Evolutionary conservation across 2,797 vertebrate genomes (phyloP), one percentile per base, ranked within the genome.

Genomic region (Trachurus trachurus): DNA sequence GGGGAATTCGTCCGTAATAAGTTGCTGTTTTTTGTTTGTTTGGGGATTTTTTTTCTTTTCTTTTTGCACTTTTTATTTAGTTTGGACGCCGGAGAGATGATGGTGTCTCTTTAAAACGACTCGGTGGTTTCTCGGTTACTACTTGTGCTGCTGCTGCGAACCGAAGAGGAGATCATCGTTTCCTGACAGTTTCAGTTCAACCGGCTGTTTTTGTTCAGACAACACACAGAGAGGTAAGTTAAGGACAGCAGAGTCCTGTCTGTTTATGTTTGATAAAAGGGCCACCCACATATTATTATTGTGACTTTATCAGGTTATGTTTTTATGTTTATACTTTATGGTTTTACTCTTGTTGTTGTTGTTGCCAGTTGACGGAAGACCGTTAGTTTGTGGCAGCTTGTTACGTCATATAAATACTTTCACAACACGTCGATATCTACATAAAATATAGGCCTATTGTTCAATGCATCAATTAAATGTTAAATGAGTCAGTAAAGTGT

Each of bases 191-290:
- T 34, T 34, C 63, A 29, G 57, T 61, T 39, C 40, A 65, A 54
- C 29, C 10, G 75, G 22, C 50, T 44, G 71, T 62, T 79, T 31
- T 61, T 39, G 50, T 66, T 77, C 37, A 58, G 63, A 71, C 65
- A 26, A 26, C 26, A 26, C 8, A 40, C 26, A 19, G 63, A 12
- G 26, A 65, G 85, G 88, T 88, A 54, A 80, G 81, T 75, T 74
- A 5, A 52, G n/a, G 5, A 40, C 52, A 19, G 31, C 31, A 34
- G 12, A n/a, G 16, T 3, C n/a, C n/a, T n/a, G n/a, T n/a, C n/a
- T n/a, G n/a, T 26, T 26, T 26, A 26, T 26, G 26, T 26, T 26
- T 26, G 26, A 26, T 26, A 26, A 26, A 26, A 26, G 26, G 3
- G 26, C 26, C 26, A 26, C 26, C 26, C 26, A 26, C 26, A 26